phyloP scores from a whole-genome alignment of 2,888 invertebrate genomes.

The Euplagia quadripunctaria region DNA sequence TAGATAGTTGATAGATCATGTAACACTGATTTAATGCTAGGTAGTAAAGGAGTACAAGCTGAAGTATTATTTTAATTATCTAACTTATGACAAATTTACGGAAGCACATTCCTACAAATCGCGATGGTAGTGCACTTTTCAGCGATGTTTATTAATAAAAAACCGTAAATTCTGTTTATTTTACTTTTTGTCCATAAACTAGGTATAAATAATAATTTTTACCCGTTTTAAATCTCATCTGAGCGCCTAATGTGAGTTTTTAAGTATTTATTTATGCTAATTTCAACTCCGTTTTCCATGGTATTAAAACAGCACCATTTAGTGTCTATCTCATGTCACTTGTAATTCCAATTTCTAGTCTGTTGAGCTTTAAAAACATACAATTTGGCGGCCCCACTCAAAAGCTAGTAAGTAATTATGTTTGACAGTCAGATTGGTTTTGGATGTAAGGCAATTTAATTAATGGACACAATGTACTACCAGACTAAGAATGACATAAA shows the following conservation, averaged over 20 bases:
- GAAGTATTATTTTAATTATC: not conserved
- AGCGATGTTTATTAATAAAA: too few relatives aligned
- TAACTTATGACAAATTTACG: not conserved
- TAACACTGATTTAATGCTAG: not conserved
- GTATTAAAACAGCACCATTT: not conserved
- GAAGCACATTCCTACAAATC: not conserved
- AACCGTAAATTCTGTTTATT: too few relatives aligned
- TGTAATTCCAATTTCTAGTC: not conserved
- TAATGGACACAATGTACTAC: not conserved
- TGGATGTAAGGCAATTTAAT: not conserved
- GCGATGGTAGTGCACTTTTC: not conserved
- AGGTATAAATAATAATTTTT: not conserved
- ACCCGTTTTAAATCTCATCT: not conserved
- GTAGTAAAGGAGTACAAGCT: not conserved
- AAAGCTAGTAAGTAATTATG: not conserved
- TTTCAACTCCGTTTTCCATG: not conserved
- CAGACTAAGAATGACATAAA: not conserved
- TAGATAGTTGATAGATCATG: not conserved
- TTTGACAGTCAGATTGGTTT: not conserved
- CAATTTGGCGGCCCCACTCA: not conserved
- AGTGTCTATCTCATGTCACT: not conserved
- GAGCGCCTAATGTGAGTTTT: not conserved
- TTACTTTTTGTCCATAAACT: not conserved
- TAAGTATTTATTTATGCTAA: too few relatives aligned
- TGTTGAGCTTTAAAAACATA: too few relatives aligned